These are phyloP conservation scores for Drosophila yakuba DNA, from an alignment of 1,140 invertebrate genomes.

Conservation along the genomic window DNA sequence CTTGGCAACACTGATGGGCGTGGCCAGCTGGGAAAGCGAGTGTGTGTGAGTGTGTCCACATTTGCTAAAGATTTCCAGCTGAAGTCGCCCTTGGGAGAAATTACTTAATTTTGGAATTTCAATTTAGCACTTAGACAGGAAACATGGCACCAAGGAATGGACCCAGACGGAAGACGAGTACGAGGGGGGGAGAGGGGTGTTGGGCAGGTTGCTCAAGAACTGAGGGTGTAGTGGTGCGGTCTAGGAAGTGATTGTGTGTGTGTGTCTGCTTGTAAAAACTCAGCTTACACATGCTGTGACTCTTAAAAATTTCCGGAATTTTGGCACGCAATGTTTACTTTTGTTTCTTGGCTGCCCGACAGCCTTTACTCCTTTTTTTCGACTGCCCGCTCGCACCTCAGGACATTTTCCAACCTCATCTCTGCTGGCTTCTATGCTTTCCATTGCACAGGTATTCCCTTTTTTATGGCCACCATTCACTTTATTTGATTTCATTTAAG, in stretches of 20 bases:
- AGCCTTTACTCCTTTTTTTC: constrained; percentile 1
- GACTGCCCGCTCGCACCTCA: not conserved
- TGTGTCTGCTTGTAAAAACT: constrained; percentile 57
- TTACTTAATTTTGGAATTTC: constrained; percentile 83
- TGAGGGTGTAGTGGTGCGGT: constrained; percentile 2
- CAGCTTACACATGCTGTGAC: constrained; percentile 81
- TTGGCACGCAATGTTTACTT: constrained; percentile 77
- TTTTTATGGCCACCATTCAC: constrained; percentile 17
- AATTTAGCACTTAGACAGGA: constrained; percentile 78
- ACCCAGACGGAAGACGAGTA: not conserved
- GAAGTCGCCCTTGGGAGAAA: constrained; percentile 74
- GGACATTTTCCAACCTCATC: constrained; percentile 17
- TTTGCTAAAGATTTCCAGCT: constrained; percentile 37
- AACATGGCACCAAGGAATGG: constrained; percentile 27
- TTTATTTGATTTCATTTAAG: constrained; percentile 37
- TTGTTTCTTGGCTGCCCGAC: constrained; percentile 66
- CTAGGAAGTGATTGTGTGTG: constrained; percentile 10
- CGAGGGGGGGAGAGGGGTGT: not conserved
- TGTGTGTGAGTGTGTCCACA: constrained; percentile 3
- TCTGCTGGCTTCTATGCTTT: constrained; percentile 5
- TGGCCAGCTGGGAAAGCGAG: constrained; percentile 25
- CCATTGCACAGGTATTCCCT: constrained; percentile 12
- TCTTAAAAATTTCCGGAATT: constrained; percentile 80
- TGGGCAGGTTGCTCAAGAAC: not conserved
- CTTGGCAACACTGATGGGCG: constrained; percentile 55